Evolutionary conservation across 2,797 vertebrate genomes (phyloP).

Genomic region (Loris lydekkerianus): DNA sequence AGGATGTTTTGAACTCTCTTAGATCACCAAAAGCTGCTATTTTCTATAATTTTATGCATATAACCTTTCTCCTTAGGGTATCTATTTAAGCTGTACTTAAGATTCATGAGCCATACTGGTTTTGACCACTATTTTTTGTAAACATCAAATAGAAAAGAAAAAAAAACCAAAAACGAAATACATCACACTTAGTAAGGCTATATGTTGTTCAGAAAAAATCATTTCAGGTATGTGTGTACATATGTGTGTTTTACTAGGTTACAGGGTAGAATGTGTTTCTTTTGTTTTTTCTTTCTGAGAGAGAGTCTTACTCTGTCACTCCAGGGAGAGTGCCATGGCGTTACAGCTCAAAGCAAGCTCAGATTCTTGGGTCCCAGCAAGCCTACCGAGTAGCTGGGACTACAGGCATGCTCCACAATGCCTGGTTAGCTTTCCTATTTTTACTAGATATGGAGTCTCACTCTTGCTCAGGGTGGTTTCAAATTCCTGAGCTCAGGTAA

Average conservation of each 20-base stretch:
- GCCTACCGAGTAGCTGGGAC: no score
- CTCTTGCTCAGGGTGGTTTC: no score
- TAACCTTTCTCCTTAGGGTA: neutral
- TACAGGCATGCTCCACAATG: no score
- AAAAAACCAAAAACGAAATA: neutral
- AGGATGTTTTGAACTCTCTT: neutral
- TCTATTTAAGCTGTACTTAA: neutral
- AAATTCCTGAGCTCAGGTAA: no score
- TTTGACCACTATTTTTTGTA: neutral
- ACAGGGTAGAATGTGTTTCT: neutral
- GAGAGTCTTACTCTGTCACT: no score
- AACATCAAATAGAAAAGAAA: constrained; percentile 27
- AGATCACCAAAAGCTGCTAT: constrained; percentile 9
- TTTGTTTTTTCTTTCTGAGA: no score
- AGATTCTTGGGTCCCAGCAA: no score
- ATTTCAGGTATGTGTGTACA: neutral
- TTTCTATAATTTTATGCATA: constrained; percentile 25
- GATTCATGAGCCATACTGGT: neutral
- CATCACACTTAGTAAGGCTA: neutral
- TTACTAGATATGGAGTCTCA: no score
- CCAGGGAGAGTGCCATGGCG: no score
- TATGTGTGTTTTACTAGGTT: neutral
- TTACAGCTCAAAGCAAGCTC: no score
- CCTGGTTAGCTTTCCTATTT: no score
- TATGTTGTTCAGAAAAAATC: neutral